Evolutionary conservation across 2,113 vertebrate genomes (phyloP).

Genomic region (Arizona elegans): DNA sequence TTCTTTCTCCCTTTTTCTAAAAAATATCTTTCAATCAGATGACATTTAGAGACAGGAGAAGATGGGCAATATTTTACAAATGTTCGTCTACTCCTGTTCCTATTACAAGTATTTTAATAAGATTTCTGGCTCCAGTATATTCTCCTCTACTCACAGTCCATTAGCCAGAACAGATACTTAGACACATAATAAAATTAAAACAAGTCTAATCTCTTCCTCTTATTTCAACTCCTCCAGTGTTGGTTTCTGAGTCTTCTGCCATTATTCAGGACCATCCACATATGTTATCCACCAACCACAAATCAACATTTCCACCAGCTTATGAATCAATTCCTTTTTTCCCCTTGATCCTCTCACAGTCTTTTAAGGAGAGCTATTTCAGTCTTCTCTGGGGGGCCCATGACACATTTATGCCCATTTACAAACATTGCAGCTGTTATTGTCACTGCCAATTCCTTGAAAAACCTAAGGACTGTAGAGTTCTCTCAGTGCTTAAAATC

Average conservation of each 20-base stretch:
- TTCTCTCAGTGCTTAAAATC: not conserved
- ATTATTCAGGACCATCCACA: not conserved
- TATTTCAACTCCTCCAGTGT: not conserved
- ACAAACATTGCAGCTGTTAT: not conserved
- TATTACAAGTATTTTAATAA: not conserved
- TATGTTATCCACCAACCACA: not conserved
- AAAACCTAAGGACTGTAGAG: not conserved
- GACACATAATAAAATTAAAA: not conserved
- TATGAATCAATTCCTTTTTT: not conserved
- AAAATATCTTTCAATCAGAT: not conserved
- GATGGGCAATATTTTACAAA: not conserved
- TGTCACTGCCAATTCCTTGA: not conserved
- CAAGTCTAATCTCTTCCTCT: not conserved
- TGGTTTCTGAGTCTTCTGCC: not conserved
- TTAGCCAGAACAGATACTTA: not conserved
- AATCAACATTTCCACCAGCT: not conserved
- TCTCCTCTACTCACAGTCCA: not conserved
- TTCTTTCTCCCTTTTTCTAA: not conserved
- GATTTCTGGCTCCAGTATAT: not conserved
- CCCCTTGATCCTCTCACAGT: not conserved
- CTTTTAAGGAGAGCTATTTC: not conserved
- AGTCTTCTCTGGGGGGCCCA: not conserved
- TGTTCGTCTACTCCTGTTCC: not conserved
- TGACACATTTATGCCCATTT: not conserved
- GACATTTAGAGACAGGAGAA: not conserved